These are phyloP conservation scores for Hylaeus anthracinus DNA, from an alignment of 1,140 invertebrate species.

Conservation along the genomic window DNA sequence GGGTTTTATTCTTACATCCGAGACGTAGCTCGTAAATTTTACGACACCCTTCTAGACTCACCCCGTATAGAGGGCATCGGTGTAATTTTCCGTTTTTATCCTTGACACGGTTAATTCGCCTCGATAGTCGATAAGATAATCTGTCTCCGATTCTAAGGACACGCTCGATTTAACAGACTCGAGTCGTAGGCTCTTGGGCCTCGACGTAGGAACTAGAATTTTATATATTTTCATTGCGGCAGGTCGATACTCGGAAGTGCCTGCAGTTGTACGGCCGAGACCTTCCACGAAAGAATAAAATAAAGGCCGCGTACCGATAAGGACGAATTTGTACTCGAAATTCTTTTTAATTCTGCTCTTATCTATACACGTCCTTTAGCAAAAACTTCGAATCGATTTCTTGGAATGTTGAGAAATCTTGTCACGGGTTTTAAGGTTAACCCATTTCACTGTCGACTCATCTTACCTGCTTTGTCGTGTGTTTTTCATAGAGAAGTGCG, in stretches of 20 bases:
- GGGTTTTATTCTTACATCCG: too few relatives aligned
- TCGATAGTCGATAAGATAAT: conserved; percentile 36
- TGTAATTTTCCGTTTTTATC: conserved; percentile 20
- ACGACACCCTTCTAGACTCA: background rate
- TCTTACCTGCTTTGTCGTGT: background rate
- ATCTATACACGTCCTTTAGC: too few relatives aligned
- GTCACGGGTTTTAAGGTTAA: conserved; percentile 1
- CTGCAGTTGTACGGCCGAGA: conserved; percentile 23
- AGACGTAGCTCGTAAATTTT: background rate
- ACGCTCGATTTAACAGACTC: background rate
- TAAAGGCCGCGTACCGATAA: background rate
- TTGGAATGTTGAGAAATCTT: conserved; percentile 27
- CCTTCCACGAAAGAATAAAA: conserved; percentile 5
- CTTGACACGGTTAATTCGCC: conserved; percentile 40
- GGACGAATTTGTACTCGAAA: too few relatives aligned
- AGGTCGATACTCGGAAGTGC: conserved; percentile 37
- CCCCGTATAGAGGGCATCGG: background rate
- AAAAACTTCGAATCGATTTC: conserved; percentile 28
- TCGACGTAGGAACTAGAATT: conserved; percentile 16
- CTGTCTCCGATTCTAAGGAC: conserved; percentile 7
- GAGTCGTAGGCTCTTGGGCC: background rate
- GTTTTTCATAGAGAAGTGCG: background rate
- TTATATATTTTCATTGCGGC: conserved; percentile 46
- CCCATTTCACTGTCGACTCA: conserved; percentile 3
- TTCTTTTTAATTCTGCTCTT: too few relatives aligned